A percentile compares a stretch with the other conserved stretches of the same genome.
phyloP scores from a whole-genome alignment of 2,113 vertebrate species.

The Ptychochromis oligacanthus region DNA sequence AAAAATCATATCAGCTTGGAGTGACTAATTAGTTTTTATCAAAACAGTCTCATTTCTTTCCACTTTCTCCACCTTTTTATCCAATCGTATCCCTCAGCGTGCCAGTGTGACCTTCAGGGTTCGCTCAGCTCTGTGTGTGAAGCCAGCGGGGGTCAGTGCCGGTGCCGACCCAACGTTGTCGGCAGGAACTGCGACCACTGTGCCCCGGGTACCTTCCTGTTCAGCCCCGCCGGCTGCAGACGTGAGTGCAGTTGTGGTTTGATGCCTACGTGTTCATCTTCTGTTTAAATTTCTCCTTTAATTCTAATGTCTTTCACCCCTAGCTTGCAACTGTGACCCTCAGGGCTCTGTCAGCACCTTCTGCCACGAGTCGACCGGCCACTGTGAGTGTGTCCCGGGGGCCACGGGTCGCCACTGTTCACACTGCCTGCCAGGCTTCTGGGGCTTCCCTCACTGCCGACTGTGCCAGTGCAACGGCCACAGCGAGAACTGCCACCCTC shows the following conservation, averaged over 20 bases:
- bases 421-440: conserved; percentile 87
- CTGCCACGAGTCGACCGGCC: conserved; percentile 87
- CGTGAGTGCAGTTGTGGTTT: conserved; percentile 74
- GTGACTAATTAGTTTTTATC: too few species aligned
- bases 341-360: conserved; percentile 84
- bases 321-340: conserved; percentile 88
- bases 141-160: conserved; percentile 89
- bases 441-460: conserved; percentile 94
- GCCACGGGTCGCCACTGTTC: conserved; percentile 88
- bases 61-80: neutral
- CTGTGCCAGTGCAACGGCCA: conserved; percentile 93
- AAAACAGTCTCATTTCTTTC: neutral
- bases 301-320: neutral
- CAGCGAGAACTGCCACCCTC: conserved; percentile 84
- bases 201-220: conserved; percentile 87
- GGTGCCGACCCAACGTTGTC: conserved; percentile 88
- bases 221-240: conserved; percentile 89
- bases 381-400: conserved; percentile 88
- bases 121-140: conserved; percentile 90
- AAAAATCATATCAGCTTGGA: neutral
- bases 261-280: accelerated
- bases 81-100: conserved; percentile 76
- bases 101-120: conserved; percentile 92
- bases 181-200: conserved; percentile 91
- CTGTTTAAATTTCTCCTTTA: neutral